These are phyloP conservation scores for Turritopsis rubra DNA, from an alignment of 30 jellyfish, hydroid and myxozoan species.

Conservation along the genomic window DNA sequence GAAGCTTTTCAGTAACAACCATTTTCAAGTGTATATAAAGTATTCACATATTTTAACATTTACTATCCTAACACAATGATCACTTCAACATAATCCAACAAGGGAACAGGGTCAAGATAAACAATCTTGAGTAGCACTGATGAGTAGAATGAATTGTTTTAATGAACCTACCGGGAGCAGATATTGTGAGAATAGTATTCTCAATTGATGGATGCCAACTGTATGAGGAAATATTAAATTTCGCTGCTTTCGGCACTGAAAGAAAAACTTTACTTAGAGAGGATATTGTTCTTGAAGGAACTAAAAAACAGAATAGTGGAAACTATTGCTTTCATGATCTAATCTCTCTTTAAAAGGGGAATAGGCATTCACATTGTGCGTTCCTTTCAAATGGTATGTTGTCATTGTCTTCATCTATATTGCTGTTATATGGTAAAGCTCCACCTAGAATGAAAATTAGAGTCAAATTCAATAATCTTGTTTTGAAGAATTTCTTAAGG, in stretches of 20 bases:
- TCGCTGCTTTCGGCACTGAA: conserved; percentile 55
- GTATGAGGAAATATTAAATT: conserved; percentile 49
- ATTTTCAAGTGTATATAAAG: too few relatives aligned
- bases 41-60: too few relatives aligned
- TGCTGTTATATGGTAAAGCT: not conserved
- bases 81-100: too few relatives aligned
- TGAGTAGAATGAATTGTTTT: not conserved
- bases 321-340: not conserved
- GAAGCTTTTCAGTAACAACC: too few relatives aligned
- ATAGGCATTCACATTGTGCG: conserved; percentile 38
- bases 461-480: too few relatives aligned
- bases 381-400: conserved; percentile 53
- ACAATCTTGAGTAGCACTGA: too few relatives aligned
- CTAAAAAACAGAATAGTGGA: not conserved
- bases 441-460: not conserved
- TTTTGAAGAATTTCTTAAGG: too few relatives aligned
- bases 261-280: not conserved
- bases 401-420: conserved; percentile 63
- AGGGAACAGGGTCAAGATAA: not conserved
- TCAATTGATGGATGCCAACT: conserved; percentile 86
- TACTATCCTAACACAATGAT: too few relatives aligned
- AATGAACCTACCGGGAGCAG: conserved; percentile 46
- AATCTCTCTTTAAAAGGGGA: not conserved
- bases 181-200: conserved; percentile 47
- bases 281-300: too few relatives aligned